A percentile compares a stretch with the other conserved stretches of the same genome.
phyloP scores from a whole-genome alignment of 2,113 vertebrate genomes.

The Lipotes vexillifer region DNA sequence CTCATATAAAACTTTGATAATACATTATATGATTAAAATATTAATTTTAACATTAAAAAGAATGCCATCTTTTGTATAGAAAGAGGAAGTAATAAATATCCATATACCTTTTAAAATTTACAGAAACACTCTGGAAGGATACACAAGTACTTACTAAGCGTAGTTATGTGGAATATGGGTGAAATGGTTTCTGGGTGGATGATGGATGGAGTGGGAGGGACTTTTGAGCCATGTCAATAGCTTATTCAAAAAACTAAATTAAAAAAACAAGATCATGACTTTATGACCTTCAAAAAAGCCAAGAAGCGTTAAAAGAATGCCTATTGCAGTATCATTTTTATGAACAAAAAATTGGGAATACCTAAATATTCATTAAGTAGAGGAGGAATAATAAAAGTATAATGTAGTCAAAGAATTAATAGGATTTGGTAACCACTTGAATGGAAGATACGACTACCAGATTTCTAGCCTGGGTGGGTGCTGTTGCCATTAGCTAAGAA shows the following conservation, averaged over 20 bases:
- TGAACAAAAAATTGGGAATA: background rate
- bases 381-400: background rate
- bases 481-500: conserved; percentile 7
- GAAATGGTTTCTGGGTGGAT: background rate
- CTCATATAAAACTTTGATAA: background rate
- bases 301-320: background rate
- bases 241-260: background rate
- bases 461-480: background rate
- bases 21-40: conserved; percentile 25
- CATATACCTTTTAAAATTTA: background rate
- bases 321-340: background rate
- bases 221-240: background rate
- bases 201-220: background rate
- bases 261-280: background rate
- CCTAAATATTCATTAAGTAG: background rate
- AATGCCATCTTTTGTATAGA: background rate
- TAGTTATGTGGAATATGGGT: background rate
- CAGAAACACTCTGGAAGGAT: background rate
- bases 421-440: conserved; percentile 4
- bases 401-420: background rate
- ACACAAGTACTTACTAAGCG: background rate
- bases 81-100: background rate
- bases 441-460: background rate
- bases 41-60: background rate
- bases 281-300: background rate